Evolutionary conservation across 2,888 invertebrate species (phyloP).

Genomic region (Rhimphoctona megacephalus): DNA sequence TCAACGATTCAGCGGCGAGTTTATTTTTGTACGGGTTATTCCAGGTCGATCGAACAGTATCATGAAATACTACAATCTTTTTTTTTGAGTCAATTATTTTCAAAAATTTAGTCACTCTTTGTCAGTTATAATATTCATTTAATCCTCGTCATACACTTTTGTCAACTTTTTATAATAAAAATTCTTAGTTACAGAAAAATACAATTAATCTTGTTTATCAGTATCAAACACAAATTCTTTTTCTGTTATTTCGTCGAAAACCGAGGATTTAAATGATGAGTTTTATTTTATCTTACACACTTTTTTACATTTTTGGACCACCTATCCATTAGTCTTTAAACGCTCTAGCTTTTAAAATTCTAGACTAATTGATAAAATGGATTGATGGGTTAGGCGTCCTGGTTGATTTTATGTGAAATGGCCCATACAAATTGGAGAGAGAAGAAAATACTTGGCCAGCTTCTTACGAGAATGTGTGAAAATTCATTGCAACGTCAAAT

Average conservation of each 20-base stretch:
- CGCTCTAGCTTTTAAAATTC: neutral
- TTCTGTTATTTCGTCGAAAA: neutral
- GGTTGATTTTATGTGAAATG: neutral
- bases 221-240: neutral
- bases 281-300: neutral
- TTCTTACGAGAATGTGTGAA: constrained; percentile 52
- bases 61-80: neutral
- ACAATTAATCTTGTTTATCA: neutral
- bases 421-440: constrained; percentile 29
- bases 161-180: neutral
- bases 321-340: neutral
- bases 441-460: constrained; percentile 24
- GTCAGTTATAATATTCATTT: neutral
- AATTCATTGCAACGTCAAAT: constrained; percentile 55
- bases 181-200: neutral
- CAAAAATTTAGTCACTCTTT: neutral
- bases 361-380: neutral
- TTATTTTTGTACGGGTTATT: constrained; percentile 21
- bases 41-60: neutral
- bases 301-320: neutral
- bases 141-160: neutral
- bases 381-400: neutral
- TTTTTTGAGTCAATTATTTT: neutral
- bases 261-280: neutral
- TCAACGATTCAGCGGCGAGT: constrained; percentile 56